A percentile compares a stretch with the other conserved stretches of the same genome.
These are phyloP conservation scores for Sitta carolinensis DNA, from an alignment of 2,797 vertebrate species.

Conservation along the genomic window DNA sequence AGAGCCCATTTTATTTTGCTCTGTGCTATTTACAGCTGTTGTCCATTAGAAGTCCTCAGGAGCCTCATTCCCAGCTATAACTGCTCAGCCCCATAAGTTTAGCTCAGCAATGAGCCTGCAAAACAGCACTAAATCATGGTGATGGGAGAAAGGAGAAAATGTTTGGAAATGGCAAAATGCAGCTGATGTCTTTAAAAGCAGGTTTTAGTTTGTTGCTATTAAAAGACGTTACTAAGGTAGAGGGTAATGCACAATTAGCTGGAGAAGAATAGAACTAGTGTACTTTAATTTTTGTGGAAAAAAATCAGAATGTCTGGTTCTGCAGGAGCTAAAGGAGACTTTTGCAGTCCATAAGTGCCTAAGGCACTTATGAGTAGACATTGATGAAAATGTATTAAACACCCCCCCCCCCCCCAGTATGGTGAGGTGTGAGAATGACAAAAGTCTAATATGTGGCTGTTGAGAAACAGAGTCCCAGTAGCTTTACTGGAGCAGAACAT, in stretches of 20 bases:
- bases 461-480: neutral
- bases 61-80: conserved; percentile 61
- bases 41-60: conserved; percentile 69
- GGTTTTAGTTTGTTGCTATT: neutral
- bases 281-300: neutral
- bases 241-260: neutral
- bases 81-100: conserved; percentile 50
- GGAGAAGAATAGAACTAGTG: neutral
- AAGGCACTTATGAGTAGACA: neutral
- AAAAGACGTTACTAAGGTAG: neutral
- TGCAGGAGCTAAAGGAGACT: neutral
- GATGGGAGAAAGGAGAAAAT: conserved; percentile 47
- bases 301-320: neutral
- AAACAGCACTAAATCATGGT: conserved; percentile 66
- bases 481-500: neutral
- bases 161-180: conserved; percentile 26
- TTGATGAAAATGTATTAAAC: neutral
- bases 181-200: conserved; percentile 26
- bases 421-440: neutral
- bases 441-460: neutral
- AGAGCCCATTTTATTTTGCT: conserved; percentile 33
- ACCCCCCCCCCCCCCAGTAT: no score
- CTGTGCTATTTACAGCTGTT: conserved; percentile 70
- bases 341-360: neutral
- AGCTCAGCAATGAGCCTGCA: conserved; percentile 41